phyloP scores from a whole-genome alignment of 2,888 invertebrate species.

The Amphimallon solstitiale region DNA sequence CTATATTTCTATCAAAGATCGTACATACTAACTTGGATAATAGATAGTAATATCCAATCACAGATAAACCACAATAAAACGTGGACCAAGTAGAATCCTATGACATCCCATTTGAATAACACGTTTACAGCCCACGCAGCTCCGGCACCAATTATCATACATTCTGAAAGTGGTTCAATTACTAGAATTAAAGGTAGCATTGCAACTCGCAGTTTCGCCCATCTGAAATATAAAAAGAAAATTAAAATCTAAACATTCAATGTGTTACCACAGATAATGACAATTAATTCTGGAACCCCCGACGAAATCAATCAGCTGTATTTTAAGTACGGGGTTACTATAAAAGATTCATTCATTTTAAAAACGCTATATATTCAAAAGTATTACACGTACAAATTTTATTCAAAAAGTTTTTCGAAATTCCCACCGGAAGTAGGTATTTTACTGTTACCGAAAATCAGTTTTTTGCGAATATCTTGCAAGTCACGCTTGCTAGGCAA shows the following conservation, averaged over 20 bases:
- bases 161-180: slow-evolving; percentile 95
- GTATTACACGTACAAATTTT: no score
- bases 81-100: slow-evolving; percentile 93
- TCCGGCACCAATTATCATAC: slow-evolving; percentile 91
- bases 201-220: slow-evolving; percentile 95
- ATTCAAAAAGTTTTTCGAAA: no score
- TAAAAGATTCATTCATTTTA: no score
- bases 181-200: slow-evolving; percentile 94
- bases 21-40: slow-evolving; percentile 74
- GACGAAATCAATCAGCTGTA: no score
- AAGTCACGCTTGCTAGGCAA: no score
- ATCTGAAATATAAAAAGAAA: slow-evolving; percentile 66
- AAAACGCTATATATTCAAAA: no score
- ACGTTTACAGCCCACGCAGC: slow-evolving; percentile 87
- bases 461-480: no score
- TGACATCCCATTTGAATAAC: slow-evolving; percentile 87
- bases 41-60: slow-evolving; percentile 91
- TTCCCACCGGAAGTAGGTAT: no score
- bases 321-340: no score
- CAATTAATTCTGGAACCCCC: not conserved
- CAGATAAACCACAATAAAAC: slow-evolving; percentile 94
- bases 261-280: not conserved
- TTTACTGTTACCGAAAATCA: no score
- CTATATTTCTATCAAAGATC: not conserved
- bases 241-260: not conserved